Percentiles rank a stretch among this genome's conserved stretches.
These are phyloP conservation scores for Lophotriccus pileatus DNA, from an alignment of 2,797 vertebrate genomes.

Conservation along the genomic window DNA sequence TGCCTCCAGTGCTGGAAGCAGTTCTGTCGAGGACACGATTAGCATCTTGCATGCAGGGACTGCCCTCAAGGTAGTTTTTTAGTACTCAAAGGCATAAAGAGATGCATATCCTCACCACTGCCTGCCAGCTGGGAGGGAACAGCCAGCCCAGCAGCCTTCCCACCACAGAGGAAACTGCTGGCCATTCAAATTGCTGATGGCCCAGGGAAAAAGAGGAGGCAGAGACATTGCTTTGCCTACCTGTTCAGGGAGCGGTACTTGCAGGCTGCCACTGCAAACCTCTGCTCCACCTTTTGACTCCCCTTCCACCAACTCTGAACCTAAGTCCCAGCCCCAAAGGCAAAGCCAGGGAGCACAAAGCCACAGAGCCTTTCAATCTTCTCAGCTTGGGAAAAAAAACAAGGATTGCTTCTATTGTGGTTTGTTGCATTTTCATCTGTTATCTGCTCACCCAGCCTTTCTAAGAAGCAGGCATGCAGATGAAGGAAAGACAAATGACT, in stretches of 20 bases:
- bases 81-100: not conserved
- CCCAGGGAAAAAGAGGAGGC: not conserved
- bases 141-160: not conserved
- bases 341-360: not conserved
- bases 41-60: conserved; percentile 9
- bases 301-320: not conserved
- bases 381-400: accelerated
- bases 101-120: not conserved
- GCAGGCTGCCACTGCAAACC: not conserved
- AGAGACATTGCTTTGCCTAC: accelerated
- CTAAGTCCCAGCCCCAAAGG: not conserved
- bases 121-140: not conserved
- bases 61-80: not conserved
- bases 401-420: not conserved
- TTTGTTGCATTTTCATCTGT: not conserved
- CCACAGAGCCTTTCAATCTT: not conserved
- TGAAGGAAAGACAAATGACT: not conserved
- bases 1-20: not conserved
- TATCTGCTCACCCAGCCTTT: not conserved
- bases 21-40: not conserved
- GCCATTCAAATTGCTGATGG: not conserved
- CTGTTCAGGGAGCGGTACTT: not conserved
- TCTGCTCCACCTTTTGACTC: not conserved
- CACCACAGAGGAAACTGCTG: not conserved
- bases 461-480: not conserved